phyloP scores from a whole-genome alignment of 2,888 invertebrate genomes.

The Caenorhabditis sp. region DNA sequence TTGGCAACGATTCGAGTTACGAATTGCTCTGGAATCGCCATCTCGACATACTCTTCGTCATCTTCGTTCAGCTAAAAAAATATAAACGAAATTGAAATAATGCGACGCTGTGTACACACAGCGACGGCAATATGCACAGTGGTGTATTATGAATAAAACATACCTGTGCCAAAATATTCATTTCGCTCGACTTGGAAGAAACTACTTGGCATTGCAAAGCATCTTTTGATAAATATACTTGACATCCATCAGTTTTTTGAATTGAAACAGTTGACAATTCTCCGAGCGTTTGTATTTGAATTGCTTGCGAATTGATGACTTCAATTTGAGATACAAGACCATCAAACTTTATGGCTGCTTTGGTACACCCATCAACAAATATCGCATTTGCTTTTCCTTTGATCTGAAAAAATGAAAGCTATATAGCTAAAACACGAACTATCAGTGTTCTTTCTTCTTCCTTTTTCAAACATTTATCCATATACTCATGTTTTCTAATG shows the following conservation, averaged over 20 bases:
- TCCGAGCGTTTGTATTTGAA: constrained; percentile 86
- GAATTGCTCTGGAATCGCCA: constrained; percentile 94
- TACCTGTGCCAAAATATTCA: constrained; percentile 89
- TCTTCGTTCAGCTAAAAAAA: constrained; percentile 6
- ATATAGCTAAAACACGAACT: no score
- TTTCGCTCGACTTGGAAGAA: constrained; percentile 91
- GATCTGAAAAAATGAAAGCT: constrained; percentile 53
- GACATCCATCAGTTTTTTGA: constrained; percentile 96
- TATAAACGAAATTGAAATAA: constrained; percentile 4
- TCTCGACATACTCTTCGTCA: constrained; percentile 91
- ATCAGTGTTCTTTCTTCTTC: no score
- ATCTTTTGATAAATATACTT: constrained; percentile 90
- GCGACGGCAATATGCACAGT: background rate
- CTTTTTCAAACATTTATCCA: no score
- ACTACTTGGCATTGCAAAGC: constrained; percentile 89
- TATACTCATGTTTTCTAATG: no score
- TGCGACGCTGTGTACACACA: constrained; percentile 76
- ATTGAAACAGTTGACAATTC: constrained; percentile 93
- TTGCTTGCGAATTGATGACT: constrained; percentile 96
- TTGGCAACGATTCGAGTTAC: constrained; percentile 76
- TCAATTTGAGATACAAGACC: constrained; percentile 91
- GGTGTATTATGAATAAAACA: constrained; percentile 74
- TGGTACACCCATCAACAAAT: constrained; percentile 93
- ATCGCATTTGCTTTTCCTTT: constrained; percentile 88
- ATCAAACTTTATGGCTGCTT: constrained; percentile 92